Conservation (phyloP, 2,888 invertebrate species). For the Craniophora ligustri region DNA sequence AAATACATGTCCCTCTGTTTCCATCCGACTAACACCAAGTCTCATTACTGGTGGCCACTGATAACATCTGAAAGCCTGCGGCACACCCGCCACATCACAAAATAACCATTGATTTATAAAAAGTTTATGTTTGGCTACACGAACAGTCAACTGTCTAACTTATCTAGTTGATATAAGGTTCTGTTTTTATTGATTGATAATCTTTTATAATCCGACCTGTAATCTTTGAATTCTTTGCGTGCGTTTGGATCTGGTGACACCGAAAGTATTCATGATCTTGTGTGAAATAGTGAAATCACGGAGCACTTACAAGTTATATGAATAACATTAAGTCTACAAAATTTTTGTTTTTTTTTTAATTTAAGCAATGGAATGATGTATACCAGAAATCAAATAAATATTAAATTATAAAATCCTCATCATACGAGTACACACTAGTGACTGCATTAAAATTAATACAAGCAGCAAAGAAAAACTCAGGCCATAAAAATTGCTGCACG, state of each 20-base stretch:
- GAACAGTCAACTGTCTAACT: slow-evolving; percentile 22
- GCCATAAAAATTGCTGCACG: slow-evolving; percentile 25
- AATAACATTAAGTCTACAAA: too few species aligned
- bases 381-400: too few species aligned
- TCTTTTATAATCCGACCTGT: slow-evolving; percentile 25
- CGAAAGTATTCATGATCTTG: slow-evolving; percentile 34
- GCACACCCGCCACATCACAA: slow-evolving; percentile 65
- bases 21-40: slow-evolving; percentile 77
- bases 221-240: slow-evolving; percentile 32
- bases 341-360: too few species aligned
- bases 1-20: slow-evolving; percentile 71
- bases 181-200: background rate
- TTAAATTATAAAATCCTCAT: too few species aligned
- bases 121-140: slow-evolving; percentile 44
- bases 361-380: too few species aligned
- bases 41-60: slow-evolving; percentile 78
- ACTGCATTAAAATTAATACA: background rate
- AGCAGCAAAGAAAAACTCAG: background rate
- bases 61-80: slow-evolving; percentile 77
- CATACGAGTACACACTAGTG: too few species aligned
- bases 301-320: slow-evolving; percentile 14
- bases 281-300: slow-evolving; percentile 32
- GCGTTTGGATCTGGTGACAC: slow-evolving; percentile 31
- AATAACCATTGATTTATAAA: slow-evolving; percentile 63
- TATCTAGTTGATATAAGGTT: slow-evolving; percentile 7